phyloP scores from a whole-genome alignment of 2,797 vertebrate species.

The Ficedula albicollis region DNA sequence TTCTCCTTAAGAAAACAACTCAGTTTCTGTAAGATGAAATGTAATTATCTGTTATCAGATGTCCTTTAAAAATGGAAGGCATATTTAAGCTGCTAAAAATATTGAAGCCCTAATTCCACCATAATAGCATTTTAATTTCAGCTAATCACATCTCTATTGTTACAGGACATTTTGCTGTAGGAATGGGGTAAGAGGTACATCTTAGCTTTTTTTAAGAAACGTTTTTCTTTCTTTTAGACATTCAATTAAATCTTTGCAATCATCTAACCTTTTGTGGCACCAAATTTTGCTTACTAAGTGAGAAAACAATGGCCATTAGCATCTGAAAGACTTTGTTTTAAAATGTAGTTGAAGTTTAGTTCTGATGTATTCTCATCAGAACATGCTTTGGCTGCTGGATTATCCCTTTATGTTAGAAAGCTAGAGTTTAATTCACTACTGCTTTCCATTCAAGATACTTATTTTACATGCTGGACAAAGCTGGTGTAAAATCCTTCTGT shows the following conservation, averaged over 20 bases:
- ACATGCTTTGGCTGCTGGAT: constrained; percentile 50
- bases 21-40: constrained; percentile 79
- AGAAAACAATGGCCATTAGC: constrained; percentile 80
- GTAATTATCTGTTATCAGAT: constrained; percentile 85
- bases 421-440: constrained; percentile 49
- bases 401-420: constrained; percentile 31
- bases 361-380: constrained; percentile 62
- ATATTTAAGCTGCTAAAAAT: constrained; percentile 83
- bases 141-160: constrained; percentile 87
- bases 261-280: constrained; percentile 75
- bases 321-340: constrained; percentile 78
- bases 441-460: constrained; percentile 53
- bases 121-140: constrained; percentile 94
- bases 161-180: constrained; percentile 85
- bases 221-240: constrained; percentile 76
- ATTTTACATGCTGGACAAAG: constrained; percentile 14
- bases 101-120: constrained; percentile 89
- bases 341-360: constrained; percentile 74
- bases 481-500: not conserved
- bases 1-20: constrained; percentile 80
- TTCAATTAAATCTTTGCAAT: constrained; percentile 80
- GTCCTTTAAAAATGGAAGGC: constrained; percentile 80
- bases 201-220: constrained; percentile 72
- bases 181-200: constrained; percentile 85
- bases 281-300: constrained; percentile 72